Base-by-base conservation (phyloP, 2,113 vertebrate genomes). In the Opisthocomus hoazin region DNA sequence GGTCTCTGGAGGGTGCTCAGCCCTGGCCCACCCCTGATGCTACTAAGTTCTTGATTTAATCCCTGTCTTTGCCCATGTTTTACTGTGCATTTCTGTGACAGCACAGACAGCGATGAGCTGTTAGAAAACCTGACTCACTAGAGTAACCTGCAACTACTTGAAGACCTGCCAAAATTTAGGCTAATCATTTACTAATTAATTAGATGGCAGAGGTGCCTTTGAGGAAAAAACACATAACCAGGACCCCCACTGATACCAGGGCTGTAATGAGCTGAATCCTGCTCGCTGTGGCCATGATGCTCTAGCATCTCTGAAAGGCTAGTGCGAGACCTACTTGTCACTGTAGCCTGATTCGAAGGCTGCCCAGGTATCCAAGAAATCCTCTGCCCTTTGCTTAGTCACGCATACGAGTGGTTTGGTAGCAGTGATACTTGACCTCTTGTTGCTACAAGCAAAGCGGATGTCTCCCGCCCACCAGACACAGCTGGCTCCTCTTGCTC, bases 1-100 rank as follows among this genome's bases (percentile, higher is more conserved):
- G 76, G 46, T 75, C 86, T 51, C 73, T 20, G 50, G 86, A 56
- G 86, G 51, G 60, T 61, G 84, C 86, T 93, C 74, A 78, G 86
- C 60, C 26, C 70, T 23, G 45, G 87, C 93, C 89, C 87, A 89
- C 84, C 73, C 68, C 43, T 30, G 30, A 12, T 15, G 92, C 83
- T 71, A 12, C 23, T 4, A 5, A 26, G 4, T 36, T 39, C 68
- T 75, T 30, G 11, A 27, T 18, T 84, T 43, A 15, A 60, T 70
- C 41, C 51, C 45, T 43, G 2, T n/a, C 51, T n/a, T 77, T 2
- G 1, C 71, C 75, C 11, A 2, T 16, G 39, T 45, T 75, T 57
- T 58, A 8, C 48, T 64, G 1, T 8, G 13, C 4, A 4, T 61
- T 58, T 88, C 41, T 43, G 73, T 13, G 69, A 58, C 41, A 77